Base-by-base conservation (phyloP, 92 coral and sea anemone species). In the Bergia sp. region DNA sequence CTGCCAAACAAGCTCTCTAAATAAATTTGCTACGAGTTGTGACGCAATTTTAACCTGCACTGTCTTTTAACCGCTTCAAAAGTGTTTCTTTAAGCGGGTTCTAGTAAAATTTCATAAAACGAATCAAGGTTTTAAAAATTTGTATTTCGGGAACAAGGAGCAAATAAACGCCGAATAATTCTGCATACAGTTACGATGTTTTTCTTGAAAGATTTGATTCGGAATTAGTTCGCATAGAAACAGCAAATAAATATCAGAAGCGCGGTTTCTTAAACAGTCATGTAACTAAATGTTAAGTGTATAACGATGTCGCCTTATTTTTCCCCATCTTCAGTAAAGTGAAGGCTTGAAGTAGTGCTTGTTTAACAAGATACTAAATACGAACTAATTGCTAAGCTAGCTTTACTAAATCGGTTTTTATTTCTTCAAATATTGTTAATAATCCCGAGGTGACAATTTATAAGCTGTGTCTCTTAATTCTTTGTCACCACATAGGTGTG, bases 401-500 rank as follows among this genome's bases (percentile, higher is more conserved):
- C 87, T 84, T 84, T 71, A 44, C 65, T 84, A 84, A 84, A 84
- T 84, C 87, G 79, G 65, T 84, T 71, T 83, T 45, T 72, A 84
- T 84, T 69, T 73, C 77, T 84, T 84, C 40, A 55, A 71, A 69
- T 58, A 69, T 84, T 69, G 87, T 50, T 72, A 71, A 74, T 84
- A 84, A 84, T 44, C 81, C 57, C 64, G 79, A 40, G 74, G 76
- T 61, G 86, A 89, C 88, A 61, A 79, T 45, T 77, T 88, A 12
- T 75, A 92, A 87, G 88, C 87, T 80, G 86, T 85, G 75, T 50
- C 86, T 85, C 71, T 23, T 79, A 64, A 61, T 73, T 61, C 61
- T 71, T 80, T 89, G 49, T 85, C 81, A 65, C 77, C 42, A 73
- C 73, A 9, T 88, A 97, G 99, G 99, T 97, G 71, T 97, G 99